A percentile compares a stretch with the other conserved stretches of the same genome.
Conservation (phyloP, 2,797 vertebrate genomes). For the Bovichtus diacanthus region DNA sequence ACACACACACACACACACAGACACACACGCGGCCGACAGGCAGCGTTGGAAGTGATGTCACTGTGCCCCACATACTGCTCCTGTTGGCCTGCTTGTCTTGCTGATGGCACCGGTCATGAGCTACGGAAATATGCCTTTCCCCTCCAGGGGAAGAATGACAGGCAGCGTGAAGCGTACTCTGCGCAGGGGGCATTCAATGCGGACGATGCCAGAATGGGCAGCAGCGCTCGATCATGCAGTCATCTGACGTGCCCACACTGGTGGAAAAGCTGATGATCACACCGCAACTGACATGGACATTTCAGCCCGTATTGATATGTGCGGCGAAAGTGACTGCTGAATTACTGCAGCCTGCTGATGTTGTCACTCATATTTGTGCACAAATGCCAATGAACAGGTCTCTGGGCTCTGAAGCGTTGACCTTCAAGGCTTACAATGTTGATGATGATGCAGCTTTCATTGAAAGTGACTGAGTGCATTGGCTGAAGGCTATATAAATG, state of each 20-base stretch:
- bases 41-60: constrained; percentile 42
- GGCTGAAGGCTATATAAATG: not conserved
- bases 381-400: not conserved
- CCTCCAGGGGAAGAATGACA: constrained; percentile 25
- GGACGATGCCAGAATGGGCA: not conserved
- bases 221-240: constrained; percentile 11
- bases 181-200: constrained; percentile 21
- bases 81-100: constrained; percentile 51
- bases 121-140: constrained; percentile 46
- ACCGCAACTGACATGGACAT: constrained; percentile 28
- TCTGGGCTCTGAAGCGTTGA: not conserved
- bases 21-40: constrained; percentile 33
- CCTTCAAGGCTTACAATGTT: not conserved
- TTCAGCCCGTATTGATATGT: constrained; percentile 25
- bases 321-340: constrained; percentile 4
- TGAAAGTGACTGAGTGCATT: not conserved
- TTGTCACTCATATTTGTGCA: not conserved
- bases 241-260: constrained; percentile 18
- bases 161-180: constrained; percentile 5
- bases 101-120: constrained; percentile 42
- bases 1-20: constrained; percentile 16
- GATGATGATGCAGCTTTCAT: not conserved
- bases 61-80: constrained; percentile 54
- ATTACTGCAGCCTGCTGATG: constrained; percentile 1
- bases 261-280: constrained; percentile 21